A percentile compares a stretch with the other conserved stretches of the same genome.
Evolutionary conservation across 2,113 vertebrate species (phyloP).

Genomic region (Psittacula cyanocephala): DNA sequence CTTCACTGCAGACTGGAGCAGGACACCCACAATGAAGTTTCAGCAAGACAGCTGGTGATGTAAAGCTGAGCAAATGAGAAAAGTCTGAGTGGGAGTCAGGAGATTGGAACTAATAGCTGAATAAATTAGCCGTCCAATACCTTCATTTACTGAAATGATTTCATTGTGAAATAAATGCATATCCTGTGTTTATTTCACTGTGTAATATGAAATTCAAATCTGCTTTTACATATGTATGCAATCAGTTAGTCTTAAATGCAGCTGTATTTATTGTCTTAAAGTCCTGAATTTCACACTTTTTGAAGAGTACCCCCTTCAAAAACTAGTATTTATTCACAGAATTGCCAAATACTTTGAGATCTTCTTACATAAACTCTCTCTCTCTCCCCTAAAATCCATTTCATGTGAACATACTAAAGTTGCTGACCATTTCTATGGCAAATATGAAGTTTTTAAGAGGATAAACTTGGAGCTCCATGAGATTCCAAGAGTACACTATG

Average conservation of each 20-base stretch:
- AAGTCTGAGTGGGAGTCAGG: conserved; percentile 20
- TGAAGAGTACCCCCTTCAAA: neutral
- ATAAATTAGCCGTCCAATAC: conserved; percentile 38
- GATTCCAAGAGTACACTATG: neutral
- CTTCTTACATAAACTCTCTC: neutral
- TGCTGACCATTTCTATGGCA: neutral
- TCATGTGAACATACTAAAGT: neutral
- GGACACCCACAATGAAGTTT: conserved; percentile 37
- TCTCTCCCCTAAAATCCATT: neutral
- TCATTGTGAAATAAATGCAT: conserved; percentile 46
- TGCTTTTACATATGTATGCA: conserved; percentile 67
- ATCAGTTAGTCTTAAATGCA: conserved; percentile 55
- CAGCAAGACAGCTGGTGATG: conserved; percentile 42
- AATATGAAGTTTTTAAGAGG: neutral
- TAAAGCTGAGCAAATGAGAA: conserved; percentile 32
- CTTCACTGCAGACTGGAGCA: neutral
- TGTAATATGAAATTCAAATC: conserved; percentile 63
- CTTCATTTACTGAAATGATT: conserved; percentile 41
- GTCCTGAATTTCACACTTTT: conserved; percentile 6
- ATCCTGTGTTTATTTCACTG: conserved; percentile 46
- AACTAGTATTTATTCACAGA: neutral
- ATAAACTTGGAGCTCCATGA: neutral
- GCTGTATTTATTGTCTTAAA: conserved; percentile 53
- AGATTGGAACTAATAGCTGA: conserved; percentile 43
- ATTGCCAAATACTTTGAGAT: neutral